Evolutionary conservation across 1,140 invertebrate species (phyloP).

Genomic region (Temnothorax nylanderi): DNA sequence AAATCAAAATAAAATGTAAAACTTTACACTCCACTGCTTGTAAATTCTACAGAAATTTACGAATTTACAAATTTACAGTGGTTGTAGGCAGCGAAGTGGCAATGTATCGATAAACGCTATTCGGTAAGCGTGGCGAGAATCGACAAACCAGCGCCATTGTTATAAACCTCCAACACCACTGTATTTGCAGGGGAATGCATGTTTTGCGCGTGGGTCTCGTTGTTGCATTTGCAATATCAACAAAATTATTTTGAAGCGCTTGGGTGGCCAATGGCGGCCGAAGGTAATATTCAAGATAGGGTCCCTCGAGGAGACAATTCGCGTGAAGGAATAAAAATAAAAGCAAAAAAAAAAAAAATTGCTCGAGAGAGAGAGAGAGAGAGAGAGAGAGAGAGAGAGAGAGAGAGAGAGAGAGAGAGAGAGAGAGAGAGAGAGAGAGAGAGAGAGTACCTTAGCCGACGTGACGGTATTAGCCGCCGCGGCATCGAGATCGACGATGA

Average conservation of each 20-base stretch:
- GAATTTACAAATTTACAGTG: neutral
- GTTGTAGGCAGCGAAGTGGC: neutral
- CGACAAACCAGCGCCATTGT: neutral
- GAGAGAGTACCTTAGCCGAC: conserved; percentile 65
- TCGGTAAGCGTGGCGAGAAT: neutral
- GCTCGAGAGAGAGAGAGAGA: neutral
- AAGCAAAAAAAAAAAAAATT: too few species aligned
- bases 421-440: too few species aligned
- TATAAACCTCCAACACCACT: neutral
- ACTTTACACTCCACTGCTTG: neutral
- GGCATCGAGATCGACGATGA: conserved; percentile 57
- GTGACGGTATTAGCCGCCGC: conserved; percentile 47
- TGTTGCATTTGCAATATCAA: neutral
- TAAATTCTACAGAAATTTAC: neutral
- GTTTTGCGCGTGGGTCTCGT: neutral
- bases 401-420: too few species aligned
- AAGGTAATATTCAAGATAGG: neutral
- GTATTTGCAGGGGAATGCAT: neutral
- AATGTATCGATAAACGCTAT: neutral
- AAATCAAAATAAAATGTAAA: neutral
- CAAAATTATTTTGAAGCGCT: neutral
- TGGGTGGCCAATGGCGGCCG: neutral
- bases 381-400: too few species aligned
- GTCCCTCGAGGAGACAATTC: neutral
- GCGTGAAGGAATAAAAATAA: neutral